Evolutionary conservation across 2,797 vertebrate species (phyloP).

Genomic region (Odontamblyopus lacepedii): DNA sequence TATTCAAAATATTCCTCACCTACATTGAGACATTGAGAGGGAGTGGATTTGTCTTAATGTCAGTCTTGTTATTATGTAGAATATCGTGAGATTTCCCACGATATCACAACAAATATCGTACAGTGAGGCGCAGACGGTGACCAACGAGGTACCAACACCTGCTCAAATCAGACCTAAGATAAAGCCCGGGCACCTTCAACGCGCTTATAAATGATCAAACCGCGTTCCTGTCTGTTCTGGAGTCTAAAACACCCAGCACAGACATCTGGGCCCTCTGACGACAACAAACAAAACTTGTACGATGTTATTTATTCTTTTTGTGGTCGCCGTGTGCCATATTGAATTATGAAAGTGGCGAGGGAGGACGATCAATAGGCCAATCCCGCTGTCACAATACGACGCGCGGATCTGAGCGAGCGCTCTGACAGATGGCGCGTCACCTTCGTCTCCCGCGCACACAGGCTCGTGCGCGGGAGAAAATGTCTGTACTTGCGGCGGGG

Average conservation of each 20-base stretch:
- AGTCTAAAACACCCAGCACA: constrained; percentile 54
- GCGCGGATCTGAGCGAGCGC: constrained; percentile 54
- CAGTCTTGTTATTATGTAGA: too few relatives aligned
- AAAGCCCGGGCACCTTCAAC: constrained; percentile 41
- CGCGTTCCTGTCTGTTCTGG: constrained; percentile 38
- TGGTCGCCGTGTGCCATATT: constrained; percentile 55
- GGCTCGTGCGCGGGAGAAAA: constrained; percentile 2
- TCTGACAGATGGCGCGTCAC: constrained; percentile 73
- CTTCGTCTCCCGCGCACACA: constrained; percentile 42
- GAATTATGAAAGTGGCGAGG: constrained; percentile 67
- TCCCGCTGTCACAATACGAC: constrained; percentile 59
- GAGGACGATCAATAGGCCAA: constrained; percentile 64
- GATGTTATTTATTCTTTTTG: constrained; percentile 66
- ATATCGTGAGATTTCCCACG: too few relatives aligned
- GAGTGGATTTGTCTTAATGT: too few relatives aligned
- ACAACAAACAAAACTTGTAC: constrained; percentile 13
- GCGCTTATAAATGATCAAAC: constrained; percentile 51
- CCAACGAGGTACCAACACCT: background rate
- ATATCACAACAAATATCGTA: too few relatives aligned
- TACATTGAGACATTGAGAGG: too few relatives aligned
- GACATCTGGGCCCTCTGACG: constrained; percentile 54
- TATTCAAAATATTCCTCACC: too few relatives aligned
- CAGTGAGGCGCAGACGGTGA: too few relatives aligned
- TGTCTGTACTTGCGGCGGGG: constrained; percentile 30
- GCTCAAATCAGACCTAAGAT: constrained; percentile 38